Base-by-base conservation (phyloP, 1,140 invertebrate genomes). In the Diorhabda carinulata region DNA sequence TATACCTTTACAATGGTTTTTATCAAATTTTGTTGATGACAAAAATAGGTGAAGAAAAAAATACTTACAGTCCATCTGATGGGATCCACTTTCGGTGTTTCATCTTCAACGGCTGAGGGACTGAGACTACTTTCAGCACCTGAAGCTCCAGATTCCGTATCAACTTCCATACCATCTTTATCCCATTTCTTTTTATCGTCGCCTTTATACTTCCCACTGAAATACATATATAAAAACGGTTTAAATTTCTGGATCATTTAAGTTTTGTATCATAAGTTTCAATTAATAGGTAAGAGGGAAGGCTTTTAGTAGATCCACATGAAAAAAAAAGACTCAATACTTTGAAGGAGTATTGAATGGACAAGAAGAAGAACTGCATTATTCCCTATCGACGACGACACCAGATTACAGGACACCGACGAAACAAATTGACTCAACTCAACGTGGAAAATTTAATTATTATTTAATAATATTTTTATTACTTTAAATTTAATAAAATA, bases 61-160 rank as follows among this genome's bases (percentile, higher is more conserved):
- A 70, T 62, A 81, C 85, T 83, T 84, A 92, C 90, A 74, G 84
- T 91, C 91, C 91, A 92, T 79, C 91, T 91, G 4, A 89, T 82
- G 9, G 90, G 90, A 81, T 91, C 89, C n/a, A 89, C 80, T 75
- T 84, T 87, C 8, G 86, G 84, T 57, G 79, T 72, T 64, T 79
- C 75, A 71, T 85, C 80, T 58, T 86, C 85, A 58, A 76, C 73
- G 62, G 80, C 75, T 61, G 73, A 73, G 2, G 81, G 76, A 57
- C 79, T 78, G 10, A 80, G 73, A 63, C 81, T 81, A 59, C 81
- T 83, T 71, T 83, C 84, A 41, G 79, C 76, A 10, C 81, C 80
- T 3, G 81, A 80, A 8, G 81, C 75, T n/a, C 80, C 78, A n/a
- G 82, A 82, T 43, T 87, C 86, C 43, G 80, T 81, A 57, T 83